phyloP scores from a whole-genome alignment of 2,113 vertebrate genomes.

The Ctenodactylus gundi region DNA sequence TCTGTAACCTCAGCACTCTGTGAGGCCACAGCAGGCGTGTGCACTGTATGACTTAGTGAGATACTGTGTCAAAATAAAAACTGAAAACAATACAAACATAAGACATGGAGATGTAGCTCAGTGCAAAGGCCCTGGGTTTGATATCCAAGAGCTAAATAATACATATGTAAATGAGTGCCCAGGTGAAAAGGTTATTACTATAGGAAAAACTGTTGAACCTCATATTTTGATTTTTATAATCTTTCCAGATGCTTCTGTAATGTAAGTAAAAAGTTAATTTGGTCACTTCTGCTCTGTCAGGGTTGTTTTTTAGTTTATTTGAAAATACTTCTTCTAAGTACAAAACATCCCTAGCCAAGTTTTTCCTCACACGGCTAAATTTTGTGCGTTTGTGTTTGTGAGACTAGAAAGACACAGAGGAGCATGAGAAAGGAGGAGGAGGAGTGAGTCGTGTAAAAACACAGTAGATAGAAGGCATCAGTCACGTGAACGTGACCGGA shows the following conservation, averaged over 20 bases:
- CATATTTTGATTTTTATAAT: conserved; percentile 9
- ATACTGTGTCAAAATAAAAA: too few relatives aligned
- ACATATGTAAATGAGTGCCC: too few relatives aligned
- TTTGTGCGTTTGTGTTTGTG: not conserved
- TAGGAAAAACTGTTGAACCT: not conserved
- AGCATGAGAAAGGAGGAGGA: not conserved
- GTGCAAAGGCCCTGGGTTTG: too few relatives aligned
- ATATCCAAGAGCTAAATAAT: too few relatives aligned
- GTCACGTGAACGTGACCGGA: not conserved
- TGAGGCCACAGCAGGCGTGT: too few relatives aligned
- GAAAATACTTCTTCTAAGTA: not conserved
- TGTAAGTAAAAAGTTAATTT: not conserved
- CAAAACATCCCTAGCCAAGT: not conserved
- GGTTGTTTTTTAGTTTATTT: not conserved
- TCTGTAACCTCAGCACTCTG: too few relatives aligned
- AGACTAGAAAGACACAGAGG: not conserved
- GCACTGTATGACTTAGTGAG: too few relatives aligned
- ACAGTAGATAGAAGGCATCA: not conserved
- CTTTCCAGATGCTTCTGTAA: not conserved
- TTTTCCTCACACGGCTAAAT: not conserved
- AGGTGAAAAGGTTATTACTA: too few relatives aligned
- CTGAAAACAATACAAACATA: too few relatives aligned
- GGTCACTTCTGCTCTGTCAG: not conserved
- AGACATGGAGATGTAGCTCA: too few relatives aligned
- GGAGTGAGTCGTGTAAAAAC: not conserved